Evolutionary conservation across 2,113 vertebrate species (phyloP).

Genomic region (Collichthys lucidus): DNA sequence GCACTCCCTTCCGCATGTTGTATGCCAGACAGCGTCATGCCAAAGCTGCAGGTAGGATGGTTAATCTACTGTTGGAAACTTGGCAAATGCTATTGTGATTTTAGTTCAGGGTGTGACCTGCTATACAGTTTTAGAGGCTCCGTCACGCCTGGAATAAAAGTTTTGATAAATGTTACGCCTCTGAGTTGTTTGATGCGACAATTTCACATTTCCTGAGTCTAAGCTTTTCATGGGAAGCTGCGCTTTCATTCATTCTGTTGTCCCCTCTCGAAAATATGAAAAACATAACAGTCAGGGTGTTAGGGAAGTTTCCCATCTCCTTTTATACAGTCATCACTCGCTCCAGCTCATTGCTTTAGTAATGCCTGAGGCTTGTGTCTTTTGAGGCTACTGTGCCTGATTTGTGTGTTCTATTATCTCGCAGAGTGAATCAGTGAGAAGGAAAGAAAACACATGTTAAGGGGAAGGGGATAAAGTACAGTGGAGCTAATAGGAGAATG

Average conservation of each 20-base stretch:
- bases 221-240: conserved; percentile 5
- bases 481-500: conserved; percentile 34
- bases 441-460: conserved; percentile 26
- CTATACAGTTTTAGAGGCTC: conserved; percentile 1
- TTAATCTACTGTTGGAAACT: conserved; percentile 64
- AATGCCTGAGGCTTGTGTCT: conserved; percentile 13
- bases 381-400: conserved; percentile 29
- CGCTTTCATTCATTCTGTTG: conserved; percentile 20
- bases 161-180: conserved; percentile 26
- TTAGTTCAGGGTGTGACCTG: conserved; percentile 54
- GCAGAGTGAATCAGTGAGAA: conserved; percentile 15
- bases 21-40: conserved; percentile 52
- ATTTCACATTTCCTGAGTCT: conserved; percentile 36
- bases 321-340: conserved; percentile 10
- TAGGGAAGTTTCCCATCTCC: conserved; percentile 10
- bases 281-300: background rate
- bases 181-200: conserved; percentile 40
- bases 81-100: conserved; percentile 63
- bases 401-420: conserved; percentile 35
- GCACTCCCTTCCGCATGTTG: conserved; percentile 61
- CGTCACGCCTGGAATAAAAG: conserved; percentile 23
- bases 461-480: conserved; percentile 14
- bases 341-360: background rate
- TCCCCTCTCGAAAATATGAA: conserved; percentile 3
- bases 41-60: conserved; percentile 67